A percentile compares a stretch with the other conserved stretches of the same genome.
Evolutionary conservation across 1,140 invertebrate genomes (phyloP).

Genomic region (Camponotus pennsylvanicus): DNA sequence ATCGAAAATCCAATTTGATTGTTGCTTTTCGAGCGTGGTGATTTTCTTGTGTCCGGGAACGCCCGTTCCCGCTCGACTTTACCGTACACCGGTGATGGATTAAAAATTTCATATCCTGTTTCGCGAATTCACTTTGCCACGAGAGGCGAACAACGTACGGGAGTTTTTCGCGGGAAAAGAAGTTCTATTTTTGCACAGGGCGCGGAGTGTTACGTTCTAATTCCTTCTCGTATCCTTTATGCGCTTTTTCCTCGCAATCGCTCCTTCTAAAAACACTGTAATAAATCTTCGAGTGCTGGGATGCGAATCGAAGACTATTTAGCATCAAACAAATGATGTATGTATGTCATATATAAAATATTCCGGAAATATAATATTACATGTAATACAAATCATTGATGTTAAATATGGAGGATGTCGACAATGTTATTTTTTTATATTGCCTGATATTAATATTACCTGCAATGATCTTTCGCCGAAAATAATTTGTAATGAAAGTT

Average conservation of each 20-base stretch:
- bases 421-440: background rate
- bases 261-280: background rate
- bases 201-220: constrained; percentile 17
- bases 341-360: background rate
- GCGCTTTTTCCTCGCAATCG: constrained; percentile 29
- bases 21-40: background rate
- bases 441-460: background rate
- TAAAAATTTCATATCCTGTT: constrained; percentile 63
- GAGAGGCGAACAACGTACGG: background rate
- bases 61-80: constrained; percentile 8
- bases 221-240: constrained; percentile 26
- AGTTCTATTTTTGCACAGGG: constrained; percentile 19
- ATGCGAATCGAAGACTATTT: background rate
- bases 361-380: background rate
- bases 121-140: background rate
- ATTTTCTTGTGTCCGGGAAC: constrained; percentile 10
- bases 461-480: background rate
- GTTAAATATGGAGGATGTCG: background rate
- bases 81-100: constrained; percentile 23
- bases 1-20: constrained; percentile 6
- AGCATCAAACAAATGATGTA: background rate
- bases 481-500: background rate
- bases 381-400: background rate
- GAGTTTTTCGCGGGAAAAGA: background rate
- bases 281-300: background rate